phyloP scores from a whole-genome alignment of 1,140 invertebrate species.

The Eulimnadia texana region DNA sequence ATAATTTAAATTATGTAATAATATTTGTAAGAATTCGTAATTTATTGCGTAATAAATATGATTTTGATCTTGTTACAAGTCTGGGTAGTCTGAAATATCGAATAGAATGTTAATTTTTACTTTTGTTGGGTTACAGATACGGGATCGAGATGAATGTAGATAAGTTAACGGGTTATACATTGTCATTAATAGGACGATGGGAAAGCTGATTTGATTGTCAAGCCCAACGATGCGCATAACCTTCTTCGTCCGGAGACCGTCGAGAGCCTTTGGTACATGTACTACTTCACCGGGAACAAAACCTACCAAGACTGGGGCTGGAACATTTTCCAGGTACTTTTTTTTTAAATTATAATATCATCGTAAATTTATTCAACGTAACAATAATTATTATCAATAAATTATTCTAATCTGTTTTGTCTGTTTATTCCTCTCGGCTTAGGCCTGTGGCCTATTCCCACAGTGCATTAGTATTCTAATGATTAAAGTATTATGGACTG shows the following conservation, averaged over 20 bases:
- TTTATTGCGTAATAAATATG: no score
- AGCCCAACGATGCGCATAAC: constrained; percentile 81
- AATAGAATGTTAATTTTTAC: no score
- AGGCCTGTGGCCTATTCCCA: no score
- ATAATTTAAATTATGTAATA: no score
- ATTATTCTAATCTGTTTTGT: constrained; percentile 16
- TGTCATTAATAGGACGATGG: constrained; percentile 42
- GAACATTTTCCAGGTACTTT: constrained; percentile 73
- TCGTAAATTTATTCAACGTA: not conserved
- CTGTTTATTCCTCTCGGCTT: no score
- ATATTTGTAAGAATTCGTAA: no score
- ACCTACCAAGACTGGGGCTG: constrained; percentile 93
- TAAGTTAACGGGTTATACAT: no score
- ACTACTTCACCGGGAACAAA: constrained; percentile 73
- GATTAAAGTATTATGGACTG: no score
- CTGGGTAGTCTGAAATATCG: no score
- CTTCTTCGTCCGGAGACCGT: constrained; percentile 82
- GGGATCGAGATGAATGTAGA: no score
- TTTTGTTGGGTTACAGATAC: no score
- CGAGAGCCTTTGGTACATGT: constrained; percentile 87
- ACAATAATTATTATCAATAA: not conserved
- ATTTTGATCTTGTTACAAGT: no score
- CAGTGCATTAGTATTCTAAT: constrained; percentile 3
- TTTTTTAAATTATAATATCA: not conserved
- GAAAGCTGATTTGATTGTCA: constrained; percentile 65